These are phyloP conservation scores for Cataglyphis cursor DNA, from an alignment of 2,888 invertebrate genomes.

Conservation along the genomic window DNA sequence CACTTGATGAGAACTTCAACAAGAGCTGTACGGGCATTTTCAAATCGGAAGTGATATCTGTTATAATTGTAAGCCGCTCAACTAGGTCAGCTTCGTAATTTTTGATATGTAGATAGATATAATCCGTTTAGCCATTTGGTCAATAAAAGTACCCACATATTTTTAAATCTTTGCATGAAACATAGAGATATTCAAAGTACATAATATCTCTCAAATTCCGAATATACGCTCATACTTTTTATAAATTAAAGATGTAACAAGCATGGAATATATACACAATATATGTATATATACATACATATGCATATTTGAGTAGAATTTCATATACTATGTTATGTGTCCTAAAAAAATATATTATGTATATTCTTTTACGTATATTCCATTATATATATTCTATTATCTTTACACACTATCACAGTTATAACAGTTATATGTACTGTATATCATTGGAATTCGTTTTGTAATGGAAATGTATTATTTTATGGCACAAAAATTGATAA, in stretches of 20 bases:
- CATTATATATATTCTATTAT: neutral
- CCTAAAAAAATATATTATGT: neutral
- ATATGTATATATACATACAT: too few relatives aligned
- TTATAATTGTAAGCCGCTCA: neutral
- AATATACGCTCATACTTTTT: neutral
- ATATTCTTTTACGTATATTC: neutral
- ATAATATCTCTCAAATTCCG: neutral
- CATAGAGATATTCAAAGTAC: neutral
- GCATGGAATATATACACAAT: too few relatives aligned
- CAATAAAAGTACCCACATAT: neutral
- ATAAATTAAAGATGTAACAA: neutral
- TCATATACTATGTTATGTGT: neutral
- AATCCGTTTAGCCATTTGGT: conserved; percentile 32
- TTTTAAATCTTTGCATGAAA: neutral
- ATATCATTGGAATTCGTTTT: neutral
- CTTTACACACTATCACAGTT: neutral
- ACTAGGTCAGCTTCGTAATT: conserved; percentile 26
- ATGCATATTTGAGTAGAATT: neutral
- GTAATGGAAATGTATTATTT: neutral
- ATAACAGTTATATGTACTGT: neutral
- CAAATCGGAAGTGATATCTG: conserved; percentile 24
- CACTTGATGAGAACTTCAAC: conserved; percentile 21
- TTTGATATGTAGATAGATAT: conserved; percentile 17
- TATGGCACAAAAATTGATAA: neutral
- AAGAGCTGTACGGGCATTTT: conserved; percentile 15